A percentile compares a stretch with the other conserved stretches of the same genome.
Conservation (phyloP, 2,113 vertebrate genomes). For the Chaetodon auriga region DNA sequence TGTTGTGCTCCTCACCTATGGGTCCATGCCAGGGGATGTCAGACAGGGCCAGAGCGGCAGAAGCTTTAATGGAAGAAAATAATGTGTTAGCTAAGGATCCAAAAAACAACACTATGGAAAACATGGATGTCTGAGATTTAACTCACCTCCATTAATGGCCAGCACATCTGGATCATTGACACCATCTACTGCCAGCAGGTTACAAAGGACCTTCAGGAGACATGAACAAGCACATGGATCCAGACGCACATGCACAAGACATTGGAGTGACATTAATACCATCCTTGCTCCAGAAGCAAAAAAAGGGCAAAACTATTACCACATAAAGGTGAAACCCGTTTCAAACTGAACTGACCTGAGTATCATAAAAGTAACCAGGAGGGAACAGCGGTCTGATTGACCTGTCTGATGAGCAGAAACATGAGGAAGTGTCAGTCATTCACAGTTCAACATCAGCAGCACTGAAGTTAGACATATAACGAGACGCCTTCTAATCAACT, state of each 20-base stretch:
- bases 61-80: slow-evolving; percentile 84
- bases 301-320: background rate
- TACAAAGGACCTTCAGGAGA: slow-evolving; percentile 91
- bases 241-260: background rate
- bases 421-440: background rate
- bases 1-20: slow-evolving; percentile 85
- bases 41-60: slow-evolving; percentile 93
- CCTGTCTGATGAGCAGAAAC: slow-evolving; percentile 86
- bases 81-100: background rate
- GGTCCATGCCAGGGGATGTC: slow-evolving; percentile 99
- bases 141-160: slow-evolving; percentile 96
- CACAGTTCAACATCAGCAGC: background rate
- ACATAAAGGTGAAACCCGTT: background rate
- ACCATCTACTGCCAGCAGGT: slow-evolving; percentile 96
- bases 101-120: background rate
- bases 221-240: background rate
- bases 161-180: slow-evolving; percentile 94
- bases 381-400: slow-evolving; percentile 96
- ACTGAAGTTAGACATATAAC: background rate
- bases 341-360: slow-evolving; percentile 88
- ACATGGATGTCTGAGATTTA: background rate
- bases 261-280: background rate
- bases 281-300: background rate
- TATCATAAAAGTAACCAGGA: slow-evolving; percentile 96
- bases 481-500: background rate